Evolutionary conservation across 2,888 invertebrate species (phyloP).

Genomic region (Platycheirus albimanus): DNA sequence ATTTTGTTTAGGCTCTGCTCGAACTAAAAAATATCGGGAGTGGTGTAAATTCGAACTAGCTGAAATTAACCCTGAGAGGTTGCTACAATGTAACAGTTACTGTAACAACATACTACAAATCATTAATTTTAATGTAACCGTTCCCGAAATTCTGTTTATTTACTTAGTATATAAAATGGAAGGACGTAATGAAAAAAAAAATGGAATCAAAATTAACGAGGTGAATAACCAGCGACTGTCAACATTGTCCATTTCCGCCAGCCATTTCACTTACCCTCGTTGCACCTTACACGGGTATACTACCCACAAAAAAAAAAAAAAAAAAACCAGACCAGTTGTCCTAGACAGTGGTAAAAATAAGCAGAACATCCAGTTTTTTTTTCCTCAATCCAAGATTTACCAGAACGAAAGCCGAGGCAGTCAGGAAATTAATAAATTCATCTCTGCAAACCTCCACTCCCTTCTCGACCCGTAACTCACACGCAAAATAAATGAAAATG

Average conservation of each 20-base stretch:
- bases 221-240: conserved; percentile 47
- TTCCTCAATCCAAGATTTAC: conserved; percentile 29
- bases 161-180: too few relatives aligned
- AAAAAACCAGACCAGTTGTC: conserved; percentile 1
- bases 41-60: too few relatives aligned
- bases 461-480: background rate
- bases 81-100: too few relatives aligned
- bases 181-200: background rate
- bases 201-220: background rate
- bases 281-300: conserved; percentile 12
- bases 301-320: background rate
- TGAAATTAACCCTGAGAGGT: too few relatives aligned
- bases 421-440: conserved; percentile 73
- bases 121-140: too few relatives aligned
- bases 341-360: conserved; percentile 61
- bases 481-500: conserved; percentile 60
- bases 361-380: conserved; percentile 43
- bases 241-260: conserved; percentile 33
- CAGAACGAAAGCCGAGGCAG: conserved; percentile 69
- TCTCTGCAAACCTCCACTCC: conserved; percentile 16
- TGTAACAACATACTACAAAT: too few relatives aligned
- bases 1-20: too few relatives aligned
- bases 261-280: conserved; percentile 14
- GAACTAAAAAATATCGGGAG: too few relatives aligned
- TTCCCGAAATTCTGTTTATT: too few relatives aligned